phyloP scores from a whole-genome alignment of 2,797 vertebrate genomes.

The Monodelphis domestica region DNA sequence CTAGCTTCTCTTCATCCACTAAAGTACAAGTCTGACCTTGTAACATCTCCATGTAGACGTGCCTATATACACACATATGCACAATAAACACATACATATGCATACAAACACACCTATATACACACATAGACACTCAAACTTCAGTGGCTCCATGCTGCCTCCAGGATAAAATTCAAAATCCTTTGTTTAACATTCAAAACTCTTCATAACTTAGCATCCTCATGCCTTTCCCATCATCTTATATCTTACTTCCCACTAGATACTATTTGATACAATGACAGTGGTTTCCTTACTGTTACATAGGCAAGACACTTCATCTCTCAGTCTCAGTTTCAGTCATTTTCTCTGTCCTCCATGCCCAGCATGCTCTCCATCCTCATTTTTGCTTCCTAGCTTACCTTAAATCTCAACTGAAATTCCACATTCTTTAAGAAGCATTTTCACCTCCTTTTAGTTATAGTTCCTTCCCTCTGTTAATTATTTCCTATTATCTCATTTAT shows the following conservation, averaged over 20 bases:
- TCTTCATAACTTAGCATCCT: background rate
- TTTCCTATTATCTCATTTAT: background rate
- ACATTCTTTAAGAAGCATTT: background rate
- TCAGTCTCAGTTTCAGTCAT: background rate
- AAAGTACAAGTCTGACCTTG: background rate
- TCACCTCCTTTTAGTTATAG: background rate
- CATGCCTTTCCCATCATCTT: background rate
- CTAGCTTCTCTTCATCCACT: background rate
- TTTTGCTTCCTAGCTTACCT: background rate
- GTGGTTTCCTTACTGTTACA: background rate
- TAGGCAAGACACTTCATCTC: background rate
- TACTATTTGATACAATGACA: background rate
- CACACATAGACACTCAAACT: background rate
- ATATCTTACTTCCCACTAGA: background rate
- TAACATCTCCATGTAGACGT: accelerated
- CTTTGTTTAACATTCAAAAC: no score
- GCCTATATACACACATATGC: background rate
- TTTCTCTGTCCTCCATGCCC: background rate
- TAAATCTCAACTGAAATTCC: background rate
- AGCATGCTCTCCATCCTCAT: background rate
- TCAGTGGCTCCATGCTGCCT: background rate
- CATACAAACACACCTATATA: background rate
- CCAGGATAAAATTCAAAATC: background rate
- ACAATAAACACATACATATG: background rate
- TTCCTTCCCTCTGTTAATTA: background rate